phyloP scores from a whole-genome alignment of 1,140 invertebrate species.

The Phymorhynchus buccinoides region DNA sequence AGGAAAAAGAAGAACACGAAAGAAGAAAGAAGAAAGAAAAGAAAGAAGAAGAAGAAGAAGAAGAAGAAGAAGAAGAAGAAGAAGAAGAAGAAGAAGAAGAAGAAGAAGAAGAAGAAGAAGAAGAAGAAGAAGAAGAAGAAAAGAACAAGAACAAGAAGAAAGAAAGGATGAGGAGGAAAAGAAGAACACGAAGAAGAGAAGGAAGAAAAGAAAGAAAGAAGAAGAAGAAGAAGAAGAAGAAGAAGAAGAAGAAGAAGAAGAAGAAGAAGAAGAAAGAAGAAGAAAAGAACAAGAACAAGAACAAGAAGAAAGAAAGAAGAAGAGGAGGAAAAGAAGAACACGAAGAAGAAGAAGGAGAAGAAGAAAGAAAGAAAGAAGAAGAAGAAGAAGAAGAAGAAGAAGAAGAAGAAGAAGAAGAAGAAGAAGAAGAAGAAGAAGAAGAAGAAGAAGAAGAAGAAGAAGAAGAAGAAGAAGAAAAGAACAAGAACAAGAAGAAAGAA shows the following conservation, averaged over 20 bases:
- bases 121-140: background rate
- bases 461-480: too few species aligned
- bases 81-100: background rate
- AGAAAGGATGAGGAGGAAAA: too few species aligned
- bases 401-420: too few species aligned
- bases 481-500: too few species aligned
- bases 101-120: background rate
- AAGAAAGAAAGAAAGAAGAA: background rate
- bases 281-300: too few species aligned
- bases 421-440: background rate
- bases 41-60: background rate
- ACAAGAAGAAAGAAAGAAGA: background rate
- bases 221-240: background rate
- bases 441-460: too few species aligned
- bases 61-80: background rate
- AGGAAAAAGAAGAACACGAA: background rate
- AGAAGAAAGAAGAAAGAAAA: constrained; percentile 1
- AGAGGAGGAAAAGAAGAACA: too few species aligned
- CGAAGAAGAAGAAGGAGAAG: too few species aligned
- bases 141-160: too few species aligned
- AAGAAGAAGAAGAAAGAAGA: background rate
- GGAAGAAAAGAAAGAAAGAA: background rate
- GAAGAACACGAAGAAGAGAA: too few species aligned
- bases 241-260: background rate
- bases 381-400: background rate